Base-by-base conservation (phyloP, 2,888 invertebrate genomes). In the Colletes collaris region DNA sequence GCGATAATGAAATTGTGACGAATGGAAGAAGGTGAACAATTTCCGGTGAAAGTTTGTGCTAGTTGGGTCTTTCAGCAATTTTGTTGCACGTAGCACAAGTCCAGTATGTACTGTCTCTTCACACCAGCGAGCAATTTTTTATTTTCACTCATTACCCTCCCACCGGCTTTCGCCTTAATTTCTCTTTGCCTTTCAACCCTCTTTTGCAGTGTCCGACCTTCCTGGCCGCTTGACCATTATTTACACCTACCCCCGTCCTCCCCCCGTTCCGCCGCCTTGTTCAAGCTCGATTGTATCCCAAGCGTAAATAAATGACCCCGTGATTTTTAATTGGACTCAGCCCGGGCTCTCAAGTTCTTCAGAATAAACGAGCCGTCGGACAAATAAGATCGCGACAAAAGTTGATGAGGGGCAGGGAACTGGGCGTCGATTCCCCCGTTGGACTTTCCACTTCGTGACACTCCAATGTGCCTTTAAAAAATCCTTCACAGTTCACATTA, bases 311-410 rank as follows among this genome's bases (percentile, higher is more conserved):
- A 86, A 87, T 87, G 85, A 82, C 87, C 87, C 81, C 82, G 86
- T 84, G 84, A 88, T 89, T 88, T 89, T 89, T 89, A 88, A 88
- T 89, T 88, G 85, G 86, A 81, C 79, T 65, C 71, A 59, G 73
- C 52, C 52, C 74, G 65, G 59, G 72, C 73, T 73, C 72, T 58
- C 70, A 60, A 63, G 67, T 75, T 65, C 67, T 69, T 59, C 62
- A 76, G 74, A 83, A 79, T 83, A 81, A 83, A 86, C 73, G 83
- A 77, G 67, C 75, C 60, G 46, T n/a, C 71, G 75, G 78, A 81
- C 65, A 72, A 83, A 81, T 76, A 75, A 81, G 62, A 77, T 66
- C 62, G 59, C 64, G 63, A 66, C 55, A 52, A 64, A 69, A 62
- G 56, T 49, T 73, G 77, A 70, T 62, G 67, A 40, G 67, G 66